These are phyloP conservation scores for Helleia helle DNA, from an alignment of 2,888 invertebrate genomes.

Conservation along the genomic window DNA sequence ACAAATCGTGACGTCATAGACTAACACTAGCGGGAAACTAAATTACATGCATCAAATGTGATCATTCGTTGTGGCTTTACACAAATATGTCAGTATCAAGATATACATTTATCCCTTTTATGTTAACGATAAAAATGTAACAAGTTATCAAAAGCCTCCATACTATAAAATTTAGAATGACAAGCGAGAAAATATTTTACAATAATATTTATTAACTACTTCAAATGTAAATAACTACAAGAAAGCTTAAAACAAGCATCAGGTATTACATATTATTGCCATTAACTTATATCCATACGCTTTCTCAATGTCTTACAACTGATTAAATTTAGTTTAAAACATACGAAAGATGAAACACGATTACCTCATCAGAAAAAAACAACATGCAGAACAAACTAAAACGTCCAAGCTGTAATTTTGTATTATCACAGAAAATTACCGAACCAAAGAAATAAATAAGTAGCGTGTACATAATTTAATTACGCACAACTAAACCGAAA, in stretches of 20 bases:
- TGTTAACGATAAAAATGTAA: neutral
- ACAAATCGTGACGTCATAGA: too few relatives aligned
- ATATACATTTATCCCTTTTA: neutral
- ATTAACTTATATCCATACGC: conserved; percentile 1
- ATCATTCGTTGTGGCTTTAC: too few relatives aligned
- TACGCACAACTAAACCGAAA: conserved; percentile 16
- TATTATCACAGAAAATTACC: conserved; percentile 12
- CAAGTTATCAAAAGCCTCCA: neutral
- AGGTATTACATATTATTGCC: neutral
- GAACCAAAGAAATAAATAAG: neutral
- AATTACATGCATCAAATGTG: too few relatives aligned
- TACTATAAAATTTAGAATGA: conserved; percentile 5
- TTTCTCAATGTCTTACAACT: too few relatives aligned
- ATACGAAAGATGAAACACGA: too few relatives aligned
- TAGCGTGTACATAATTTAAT: neutral
- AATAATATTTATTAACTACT: conserved; percentile 12
- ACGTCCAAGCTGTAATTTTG: conserved; percentile 4
- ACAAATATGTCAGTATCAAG: neutral
- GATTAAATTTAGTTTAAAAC: too few relatives aligned
- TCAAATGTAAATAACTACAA: conserved; percentile 1
- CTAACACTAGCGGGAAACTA: too few relatives aligned
- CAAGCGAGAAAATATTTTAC: conserved; percentile 11
- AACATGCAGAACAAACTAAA: neutral
- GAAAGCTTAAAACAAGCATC: neutral
- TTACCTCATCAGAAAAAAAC: neutral